A percentile compares a stretch with the other conserved stretches of the same genome.
Evolutionary conservation across 2,888 invertebrate species (phyloP).

Genomic region (Tachina grossa): DNA sequence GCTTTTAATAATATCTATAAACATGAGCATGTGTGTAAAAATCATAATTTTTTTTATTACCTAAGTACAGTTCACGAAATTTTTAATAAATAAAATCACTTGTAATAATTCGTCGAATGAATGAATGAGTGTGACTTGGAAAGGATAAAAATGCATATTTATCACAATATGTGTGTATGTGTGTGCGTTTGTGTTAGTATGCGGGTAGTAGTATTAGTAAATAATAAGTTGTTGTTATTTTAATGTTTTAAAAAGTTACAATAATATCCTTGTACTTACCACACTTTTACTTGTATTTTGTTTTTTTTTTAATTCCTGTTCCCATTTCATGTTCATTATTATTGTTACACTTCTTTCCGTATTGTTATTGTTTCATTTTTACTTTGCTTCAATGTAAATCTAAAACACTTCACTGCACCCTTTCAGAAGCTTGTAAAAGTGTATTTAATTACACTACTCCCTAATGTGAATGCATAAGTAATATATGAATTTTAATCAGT

Average conservation of each 20-base stretch:
- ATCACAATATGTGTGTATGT: background rate
- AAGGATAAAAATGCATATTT: background rate
- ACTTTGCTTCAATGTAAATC: conserved; percentile 18
- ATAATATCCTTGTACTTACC: conserved; percentile 73
- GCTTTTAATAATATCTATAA: too few species aligned
- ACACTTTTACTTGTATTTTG: conserved; percentile 65
- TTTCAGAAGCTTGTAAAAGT: conserved; percentile 23
- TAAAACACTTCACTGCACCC: conserved; percentile 48
- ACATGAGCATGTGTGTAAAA: too few species aligned
- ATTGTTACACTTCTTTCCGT: conserved; percentile 38
- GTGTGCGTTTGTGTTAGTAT: background rate
- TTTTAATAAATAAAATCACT: too few species aligned
- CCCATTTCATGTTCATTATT: conserved; percentile 42
- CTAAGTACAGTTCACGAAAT: too few species aligned
- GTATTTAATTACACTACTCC: conserved; percentile 12
- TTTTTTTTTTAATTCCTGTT: conserved; percentile 32
- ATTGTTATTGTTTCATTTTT: conserved; percentile 56
- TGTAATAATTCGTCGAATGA: too few species aligned
- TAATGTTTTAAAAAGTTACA: conserved; percentile 73
- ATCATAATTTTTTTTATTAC: too few species aligned
- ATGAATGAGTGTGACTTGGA: background rate
- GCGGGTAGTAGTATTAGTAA: conserved; percentile 12
- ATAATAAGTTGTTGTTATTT: conserved; percentile 71
- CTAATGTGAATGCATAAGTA: background rate
- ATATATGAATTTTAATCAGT: too few species aligned